Evolutionary conservation across 30 jellyfish, hydroid and myxozoan species (phyloP), one percentile per base, ranked within the genome.

Genomic region (Pseudorhiza aurosa): DNA sequence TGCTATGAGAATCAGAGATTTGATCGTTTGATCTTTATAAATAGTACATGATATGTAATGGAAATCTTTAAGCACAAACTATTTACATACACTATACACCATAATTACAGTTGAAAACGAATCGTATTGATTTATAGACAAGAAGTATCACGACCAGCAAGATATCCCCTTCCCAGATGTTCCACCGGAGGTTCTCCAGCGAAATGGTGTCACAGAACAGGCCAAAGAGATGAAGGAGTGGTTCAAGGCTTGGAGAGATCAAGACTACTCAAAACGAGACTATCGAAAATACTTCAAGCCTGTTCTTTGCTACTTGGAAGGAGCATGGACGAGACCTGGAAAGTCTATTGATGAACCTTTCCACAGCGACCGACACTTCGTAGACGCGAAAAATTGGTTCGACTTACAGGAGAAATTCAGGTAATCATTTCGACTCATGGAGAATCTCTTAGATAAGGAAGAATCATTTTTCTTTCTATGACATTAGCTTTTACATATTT

Each of bases 191-290:
- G 98, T 91, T 2, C 47, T 11, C 7, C 57, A 50, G 35, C 24
- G 30, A 10, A 8, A 44, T 15, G 36, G 19, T 25, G 22, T 91
- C 22, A 74, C 40, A 2, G 90, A 74, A 22, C 96, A 91, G 53
- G 53, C 79, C 28, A 58, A 65, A 30, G 98, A 91, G 53, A 91
- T 91, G 98, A 73, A 96, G 36, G 77, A 75, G 62, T 91, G 98
- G 98, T 91, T 91, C 85, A 77, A 77, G 44, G 98, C 98, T 0
- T 91, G 95, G 95, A 84, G 95, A 35, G 96, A 91, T 30, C 91
- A 87, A 44, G 67, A 91, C 71, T 84, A 68, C 33, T 53, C 96
- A 4, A 78, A 51, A 21, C 75, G 98, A 7, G 96, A 91, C 50
- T 91, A 91, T 77, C 76, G 96, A 24, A 77, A 77, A 57, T 77